Conservation (phyloP, 1,140 invertebrate species). For the Dendroctonus valens region DNA sequence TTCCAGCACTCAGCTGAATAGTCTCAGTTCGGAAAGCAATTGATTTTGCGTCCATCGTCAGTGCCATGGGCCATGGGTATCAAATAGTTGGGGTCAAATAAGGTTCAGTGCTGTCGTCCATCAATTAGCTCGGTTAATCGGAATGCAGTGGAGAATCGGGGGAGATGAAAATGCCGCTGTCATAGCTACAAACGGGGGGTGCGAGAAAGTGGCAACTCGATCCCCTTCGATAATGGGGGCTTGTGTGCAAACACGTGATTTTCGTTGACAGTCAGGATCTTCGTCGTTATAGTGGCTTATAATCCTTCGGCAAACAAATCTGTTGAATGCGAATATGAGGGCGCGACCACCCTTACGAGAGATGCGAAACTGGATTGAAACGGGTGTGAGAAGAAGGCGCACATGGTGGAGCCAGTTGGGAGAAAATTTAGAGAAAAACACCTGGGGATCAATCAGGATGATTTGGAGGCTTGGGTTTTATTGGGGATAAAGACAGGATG, state of each 20-base stretch:
- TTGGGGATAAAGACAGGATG: too few species aligned
- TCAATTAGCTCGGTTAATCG: constrained; percentile 11
- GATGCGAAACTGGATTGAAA: too few species aligned
- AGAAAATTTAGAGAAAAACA: too few species aligned
- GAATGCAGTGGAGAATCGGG: constrained; percentile 1
- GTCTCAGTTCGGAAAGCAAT: too few species aligned
- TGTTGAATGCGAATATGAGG: constrained; percentile 20
- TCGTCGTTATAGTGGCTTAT: constrained; percentile 18
- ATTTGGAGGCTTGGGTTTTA: too few species aligned
- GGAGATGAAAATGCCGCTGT: constrained; percentile 10
- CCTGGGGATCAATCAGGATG: too few species aligned
- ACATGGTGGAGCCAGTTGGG: too few species aligned
- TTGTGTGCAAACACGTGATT: constrained; percentile 31
- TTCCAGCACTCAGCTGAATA: too few species aligned
- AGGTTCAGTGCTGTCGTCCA: not conserved
- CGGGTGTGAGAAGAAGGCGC: too few species aligned
- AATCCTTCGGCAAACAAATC: constrained; percentile 27
- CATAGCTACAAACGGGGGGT: constrained; percentile 20
- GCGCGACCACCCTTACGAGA: not conserved
- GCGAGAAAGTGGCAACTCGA: constrained; percentile 8
- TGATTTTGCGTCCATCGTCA: not conserved
- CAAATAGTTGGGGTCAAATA: constrained; percentile 7
- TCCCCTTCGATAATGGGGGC: constrained; percentile 9
- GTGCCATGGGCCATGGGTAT: not conserved
- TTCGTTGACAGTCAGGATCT: constrained; percentile 3